These are phyloP conservation scores for Rhadina sibilatrix DNA, from an alignment of 2,113 vertebrate species.

Conservation along the genomic window DNA sequence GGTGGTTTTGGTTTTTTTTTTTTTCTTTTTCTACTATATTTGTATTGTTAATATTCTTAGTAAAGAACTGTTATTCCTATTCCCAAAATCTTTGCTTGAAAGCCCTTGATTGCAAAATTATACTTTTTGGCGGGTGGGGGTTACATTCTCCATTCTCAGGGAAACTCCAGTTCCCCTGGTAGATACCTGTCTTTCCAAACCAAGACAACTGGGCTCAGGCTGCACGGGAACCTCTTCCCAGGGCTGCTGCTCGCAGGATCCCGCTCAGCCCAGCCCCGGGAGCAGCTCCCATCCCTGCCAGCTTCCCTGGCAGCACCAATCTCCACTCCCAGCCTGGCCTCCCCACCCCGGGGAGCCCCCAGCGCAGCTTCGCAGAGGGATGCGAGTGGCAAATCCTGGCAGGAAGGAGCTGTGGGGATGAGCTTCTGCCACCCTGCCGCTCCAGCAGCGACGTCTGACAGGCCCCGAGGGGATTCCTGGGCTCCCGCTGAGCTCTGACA, in stretches of 20 bases:
- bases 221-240: neutral
- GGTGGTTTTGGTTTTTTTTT: too few species aligned
- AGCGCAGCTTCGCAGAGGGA: neutral
- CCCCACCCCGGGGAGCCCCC: neutral
- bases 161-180: too few species aligned
- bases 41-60: too few species aligned
- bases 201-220: neutral
- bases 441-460: neutral
- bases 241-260: neutral
- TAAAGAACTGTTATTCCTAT: too few species aligned
- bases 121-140: too few species aligned
- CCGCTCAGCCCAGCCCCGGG: neutral
- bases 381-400: neutral
- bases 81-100: too few species aligned
- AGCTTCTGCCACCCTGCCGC: neutral
- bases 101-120: too few species aligned
- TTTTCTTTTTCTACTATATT: too few species aligned
- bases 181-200: too few species aligned
- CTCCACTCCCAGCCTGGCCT: neutral
- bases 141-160: too few species aligned
- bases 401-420: neutral
- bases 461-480: too few species aligned
- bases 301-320: neutral
- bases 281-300: neutral
- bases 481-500: neutral